Base-by-base conservation (phyloP, 2,113 vertebrate species). In the Corythoichthys intestinalis region DNA sequence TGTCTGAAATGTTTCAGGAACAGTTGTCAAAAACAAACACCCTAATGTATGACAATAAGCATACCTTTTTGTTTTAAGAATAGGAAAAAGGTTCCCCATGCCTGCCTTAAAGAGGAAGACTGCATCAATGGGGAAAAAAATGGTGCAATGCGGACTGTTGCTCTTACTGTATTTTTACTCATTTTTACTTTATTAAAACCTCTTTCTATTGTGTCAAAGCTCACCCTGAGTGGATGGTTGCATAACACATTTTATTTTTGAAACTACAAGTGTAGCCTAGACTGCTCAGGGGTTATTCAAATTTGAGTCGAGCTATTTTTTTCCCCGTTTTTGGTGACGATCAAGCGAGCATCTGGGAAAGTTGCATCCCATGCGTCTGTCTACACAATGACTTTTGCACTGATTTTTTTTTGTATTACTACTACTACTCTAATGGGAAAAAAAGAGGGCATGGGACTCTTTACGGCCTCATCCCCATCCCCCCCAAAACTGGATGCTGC, bases 371-470 rank as follows among this genome's bases (percentile, higher is more conserved):
- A 82, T 71, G 87, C 75, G 89, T 75, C 82, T 85, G 86, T 88
- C 75, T 92, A 34, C 72, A 91, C 88, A 90, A 90, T 78, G 89
- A 93, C 89, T 93, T 65, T 94, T 94, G 94, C 94, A 95, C 94
- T 95, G 95, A 93, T 93, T 92, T 92, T 93, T 73, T 50, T 84
- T 75, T 64, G 79, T 84, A 85, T 67, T 88, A 87, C 82, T 89
- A 86, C 76, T 90, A 90, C 79, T 88, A 81, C 84, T 87, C 75
- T 85, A 90, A 85, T 80, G 86, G 82, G 90, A 90, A 86, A 75
- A 83, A 71, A 74, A 84, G 65, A 76, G 70, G 65, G 60, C 68
- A 65, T 67, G 88, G 90, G 91, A 91, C 92, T 93, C 84, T 92
- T 83, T 83, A 89, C 83, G 86, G 90, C 91, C 92, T 93, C 91